Evolutionary conservation across 2,113 vertebrate species (phyloP), one percentile per base, ranked within the genome.

Genomic region (Syngnathus typhle): DNA sequence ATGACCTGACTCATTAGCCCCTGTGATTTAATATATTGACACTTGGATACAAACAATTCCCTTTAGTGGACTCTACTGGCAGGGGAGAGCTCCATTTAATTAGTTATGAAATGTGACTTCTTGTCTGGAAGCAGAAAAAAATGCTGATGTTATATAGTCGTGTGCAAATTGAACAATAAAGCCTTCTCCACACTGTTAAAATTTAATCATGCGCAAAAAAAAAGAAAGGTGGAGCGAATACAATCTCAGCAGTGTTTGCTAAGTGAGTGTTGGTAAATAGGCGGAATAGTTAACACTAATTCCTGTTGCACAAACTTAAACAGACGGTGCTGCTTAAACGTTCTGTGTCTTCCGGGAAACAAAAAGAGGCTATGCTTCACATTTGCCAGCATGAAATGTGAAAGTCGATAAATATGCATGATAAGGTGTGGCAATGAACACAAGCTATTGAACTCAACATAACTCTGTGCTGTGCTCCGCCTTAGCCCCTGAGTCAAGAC

Each of bases 21-120:
- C 93, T 92, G 93, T 95, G 94, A 96, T 98, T 98, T 99, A 96
- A 95, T 96, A 95, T 99, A 98, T 97, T 96, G 95, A 98, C 95
- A 96, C 95, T 96, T 89, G 89, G 93, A 91, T 93, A 93, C 92
- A 93, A 97, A 98, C 96, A 95, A 98, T 96, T 96, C 93, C 90
- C 91, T 95, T 96, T 95, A 97, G 94, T 94, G 92, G 93, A 92
- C 94, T 93, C 91, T 92, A 91, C 93, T 90, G 93, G 91, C 82
- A 77, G 77, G 71, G 71, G 82, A 90, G 91, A 92, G 93, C 96
- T 98, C 95, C 96, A 97, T 98, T 98, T 95, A 98, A 99, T 98
- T 98, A 96, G 94, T 96, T 96, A 95, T 97, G 95, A 98, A 96
- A 97, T 97, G 94, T 92, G 93, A 94, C 93, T 95, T 91, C 91